Conservation (phyloP, 2,888 invertebrate genomes). For the Petrolisthes cinctipes region DNA sequence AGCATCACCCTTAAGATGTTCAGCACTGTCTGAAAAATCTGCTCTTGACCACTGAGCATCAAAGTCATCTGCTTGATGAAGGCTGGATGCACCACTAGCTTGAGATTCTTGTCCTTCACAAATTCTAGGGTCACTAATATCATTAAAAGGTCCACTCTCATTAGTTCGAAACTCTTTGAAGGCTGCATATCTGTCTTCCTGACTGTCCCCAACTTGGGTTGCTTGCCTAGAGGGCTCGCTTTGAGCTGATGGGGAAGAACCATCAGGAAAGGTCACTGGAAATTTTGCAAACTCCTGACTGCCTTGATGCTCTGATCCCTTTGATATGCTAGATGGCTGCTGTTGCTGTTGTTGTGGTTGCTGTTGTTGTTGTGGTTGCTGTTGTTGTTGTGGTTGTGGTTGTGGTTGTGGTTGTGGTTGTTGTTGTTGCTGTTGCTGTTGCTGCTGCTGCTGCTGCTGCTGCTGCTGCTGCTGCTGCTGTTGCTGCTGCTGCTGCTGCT, state of each 20-base stretch:
- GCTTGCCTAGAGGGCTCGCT: slow-evolving; percentile 43
- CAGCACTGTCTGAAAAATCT: slow-evolving; percentile 18
- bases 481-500: neutral
- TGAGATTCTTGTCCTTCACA: slow-evolving; percentile 50
- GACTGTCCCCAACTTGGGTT: slow-evolving; percentile 32
- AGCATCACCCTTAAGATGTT: slow-evolving; percentile 18
- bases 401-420: neutral
- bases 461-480: slow-evolving; percentile 8
- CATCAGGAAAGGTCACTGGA: slow-evolving; percentile 61
- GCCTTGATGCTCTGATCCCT: slow-evolving; percentile 17
- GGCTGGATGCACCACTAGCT: slow-evolving; percentile 42
- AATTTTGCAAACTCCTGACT: slow-evolving; percentile 59
- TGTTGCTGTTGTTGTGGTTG: neutral
- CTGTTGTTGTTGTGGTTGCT: neutral
- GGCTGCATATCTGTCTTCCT: slow-evolving; percentile 63
- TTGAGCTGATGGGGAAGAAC: slow-evolving; percentile 55
- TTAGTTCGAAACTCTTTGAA: slow-evolving; percentile 61
- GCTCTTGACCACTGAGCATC: slow-evolving; percentile 55
- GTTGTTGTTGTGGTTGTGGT: neutral
- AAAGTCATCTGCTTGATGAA: slow-evolving; percentile 53
- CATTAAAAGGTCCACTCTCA: slow-evolving; percentile 56
- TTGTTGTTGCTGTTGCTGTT: no score
- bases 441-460: neutral
- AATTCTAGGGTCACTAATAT: slow-evolving; percentile 48
- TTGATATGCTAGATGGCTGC: slow-evolving; percentile 13